Base-by-base conservation (phyloP, 2,888 invertebrate genomes). In the Thera britannica region DNA sequence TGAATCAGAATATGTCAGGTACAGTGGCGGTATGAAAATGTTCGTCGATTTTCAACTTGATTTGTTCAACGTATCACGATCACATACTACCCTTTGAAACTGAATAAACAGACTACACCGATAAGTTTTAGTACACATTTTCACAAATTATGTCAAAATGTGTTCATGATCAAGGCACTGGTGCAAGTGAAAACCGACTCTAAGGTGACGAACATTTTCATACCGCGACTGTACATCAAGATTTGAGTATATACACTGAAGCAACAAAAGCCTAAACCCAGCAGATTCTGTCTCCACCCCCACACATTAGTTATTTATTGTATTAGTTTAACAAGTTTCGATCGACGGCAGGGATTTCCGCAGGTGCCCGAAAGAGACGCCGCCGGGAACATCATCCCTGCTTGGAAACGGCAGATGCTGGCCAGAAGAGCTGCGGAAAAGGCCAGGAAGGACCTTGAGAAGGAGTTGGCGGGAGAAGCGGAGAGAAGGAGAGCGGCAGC, bases 371-470 rank as follows among this genome's bases (percentile, higher is more conserved):
- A 98, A 83, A 96, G 96, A 72, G 98, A 98, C 86, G 96, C 96
- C 61, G 96, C 97, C 6, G 98, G 98, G 0, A 97, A 97, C 83
- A 94, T 96, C 54, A 98, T 99, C 80, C 99, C 99, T 11, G 97
- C 97, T 36, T 99, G 99, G 99, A 98, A 98, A 86, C 94, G 98
- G 9, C 98, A 98, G 89, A 98, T 99, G 97, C 87, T 98, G 87
- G 99, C 99, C 2, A 96, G 98, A 81, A 97, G 98, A 86, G 97
- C 98, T 0, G 98, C 99, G 0, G 98, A 99, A 88, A 97, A 97
- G 77, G 98, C 98, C 8, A 96, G 97, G 76, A 97, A 97, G 81
- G 98, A 99, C 82, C 94, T 98, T 77, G 98, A 98, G 88, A 97
- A 97, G 85, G 96, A 97, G 81, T 94, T 98, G 79, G 96, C 96